A percentile compares a stretch with the other conserved stretches of the same genome.
These are phyloP conservation scores for Ianthella basta DNA, from an alignment of 37 sponge, comb jelly and placozoan species.

Conservation along the genomic window DNA sequence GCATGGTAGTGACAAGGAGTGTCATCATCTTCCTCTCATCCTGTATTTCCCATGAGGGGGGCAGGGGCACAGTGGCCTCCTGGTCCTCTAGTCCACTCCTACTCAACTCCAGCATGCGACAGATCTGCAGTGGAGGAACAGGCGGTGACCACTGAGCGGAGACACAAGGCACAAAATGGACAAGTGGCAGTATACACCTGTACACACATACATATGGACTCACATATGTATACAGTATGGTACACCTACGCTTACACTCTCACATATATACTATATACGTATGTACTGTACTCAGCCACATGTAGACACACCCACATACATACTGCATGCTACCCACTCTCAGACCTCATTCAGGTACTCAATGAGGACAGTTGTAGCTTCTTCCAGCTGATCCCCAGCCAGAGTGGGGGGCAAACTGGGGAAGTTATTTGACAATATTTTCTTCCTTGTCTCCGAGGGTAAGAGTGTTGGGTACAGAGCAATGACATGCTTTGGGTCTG, in stretches of 20 bases:
- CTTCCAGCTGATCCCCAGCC: slow-evolving; percentile 56
- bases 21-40: neutral
- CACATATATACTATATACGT: neutral
- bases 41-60: slow-evolving; percentile 1
- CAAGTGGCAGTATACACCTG: neutral
- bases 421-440: slow-evolving; percentile 36
- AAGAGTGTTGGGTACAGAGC: slow-evolving; percentile 75
- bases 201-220: no score
- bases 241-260: neutral
- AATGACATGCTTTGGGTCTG: slow-evolving; percentile 75
- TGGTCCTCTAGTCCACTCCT: slow-evolving; percentile 2
- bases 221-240: neutral
- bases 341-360: slow-evolving; percentile 67
- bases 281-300: no score
- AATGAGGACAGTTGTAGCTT: slow-evolving; percentile 60
- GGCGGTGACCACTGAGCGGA: neutral
- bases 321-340: neutral
- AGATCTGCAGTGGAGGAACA: neutral
- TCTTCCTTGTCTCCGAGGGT: slow-evolving; percentile 53
- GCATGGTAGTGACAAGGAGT: slow-evolving; percentile 86
- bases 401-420: slow-evolving; percentile 62
- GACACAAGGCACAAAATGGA: neutral
- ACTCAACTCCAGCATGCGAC: neutral
- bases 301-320: no score
- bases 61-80: neutral